Conservation (phyloP, 2,113 vertebrate species). For the Hemicordylus capensis region DNA sequence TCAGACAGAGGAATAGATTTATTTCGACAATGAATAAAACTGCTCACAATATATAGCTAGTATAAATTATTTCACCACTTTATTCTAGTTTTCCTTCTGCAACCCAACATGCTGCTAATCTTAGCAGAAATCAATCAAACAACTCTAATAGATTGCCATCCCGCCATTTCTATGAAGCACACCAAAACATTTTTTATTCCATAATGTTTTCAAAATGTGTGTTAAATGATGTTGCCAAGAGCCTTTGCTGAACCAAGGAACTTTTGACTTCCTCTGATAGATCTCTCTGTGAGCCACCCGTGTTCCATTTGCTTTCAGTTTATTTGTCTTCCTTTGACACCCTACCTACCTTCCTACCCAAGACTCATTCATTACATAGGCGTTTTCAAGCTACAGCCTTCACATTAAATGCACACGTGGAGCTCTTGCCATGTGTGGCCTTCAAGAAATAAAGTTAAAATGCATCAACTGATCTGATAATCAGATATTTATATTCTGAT, state of each 20-base stretch:
- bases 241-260: constrained; percentile 60
- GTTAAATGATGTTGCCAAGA: constrained; percentile 63
- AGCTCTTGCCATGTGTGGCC: background rate
- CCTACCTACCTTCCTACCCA: constrained; percentile 33
- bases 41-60: constrained; percentile 62
- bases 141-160: constrained; percentile 60
- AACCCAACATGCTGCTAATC: constrained; percentile 65
- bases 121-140: constrained; percentile 75
- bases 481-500: constrained; percentile 42
- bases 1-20: constrained; percentile 73
- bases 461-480: constrained; percentile 2
- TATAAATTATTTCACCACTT: constrained; percentile 72
- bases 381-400: background rate
- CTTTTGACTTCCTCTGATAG: constrained; percentile 52
- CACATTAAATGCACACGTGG: constrained; percentile 20
- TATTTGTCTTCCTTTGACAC: constrained; percentile 59
- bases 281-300: constrained; percentile 32
- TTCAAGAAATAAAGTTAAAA: constrained; percentile 35
- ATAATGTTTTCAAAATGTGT: constrained; percentile 63
- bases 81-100: constrained; percentile 61
- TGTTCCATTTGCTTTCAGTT: constrained; percentile 38
- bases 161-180: constrained; percentile 50
- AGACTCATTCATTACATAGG: constrained; percentile 10
- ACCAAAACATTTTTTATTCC: constrained; percentile 59
- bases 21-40: constrained; percentile 73